Percentiles rank a stretch among this genome's conserved stretches.
Evolutionary conservation across 2,888 invertebrate species (phyloP).

Genomic region (Platycheirus rosarum): DNA sequence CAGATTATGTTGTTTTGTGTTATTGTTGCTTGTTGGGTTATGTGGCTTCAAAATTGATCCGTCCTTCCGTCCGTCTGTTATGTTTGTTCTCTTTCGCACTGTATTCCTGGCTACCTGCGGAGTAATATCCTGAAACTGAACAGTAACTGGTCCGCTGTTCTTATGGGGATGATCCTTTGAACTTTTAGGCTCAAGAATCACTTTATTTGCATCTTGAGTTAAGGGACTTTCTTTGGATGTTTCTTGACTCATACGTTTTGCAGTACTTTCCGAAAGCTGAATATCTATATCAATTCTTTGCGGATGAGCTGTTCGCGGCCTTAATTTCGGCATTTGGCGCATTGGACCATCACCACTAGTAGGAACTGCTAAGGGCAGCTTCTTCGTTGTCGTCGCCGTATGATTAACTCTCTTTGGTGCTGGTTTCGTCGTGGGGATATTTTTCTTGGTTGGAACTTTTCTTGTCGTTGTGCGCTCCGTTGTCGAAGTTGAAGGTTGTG

Average conservation of each 20-base stretch:
- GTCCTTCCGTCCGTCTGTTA: not conserved
- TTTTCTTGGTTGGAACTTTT: not conserved
- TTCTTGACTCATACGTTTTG: slow-evolving; percentile 18
- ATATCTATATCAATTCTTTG: slow-evolving; percentile 34
- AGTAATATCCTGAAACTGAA: slow-evolving; percentile 51
- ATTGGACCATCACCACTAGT: not conserved
- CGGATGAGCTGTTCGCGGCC: slow-evolving; percentile 9
- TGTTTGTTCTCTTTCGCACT: slow-evolving; percentile 1
- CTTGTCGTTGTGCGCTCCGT: too few species aligned
- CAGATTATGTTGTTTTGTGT: too few species aligned
- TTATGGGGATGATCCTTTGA: too few species aligned
- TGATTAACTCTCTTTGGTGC: too few species aligned
- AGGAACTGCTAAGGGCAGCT: too few species aligned
- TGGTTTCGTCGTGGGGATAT: too few species aligned
- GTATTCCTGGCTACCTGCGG: slow-evolving; percentile 53
- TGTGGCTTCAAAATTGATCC: not conserved
- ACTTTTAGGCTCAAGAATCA: too few species aligned
- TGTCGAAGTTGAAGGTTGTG: not conserved
- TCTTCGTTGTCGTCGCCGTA: too few species aligned
- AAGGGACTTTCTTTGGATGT: too few species aligned
- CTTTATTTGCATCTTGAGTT: too few species aligned
- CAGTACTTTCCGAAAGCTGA: slow-evolving; percentile 25
- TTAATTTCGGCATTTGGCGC: slow-evolving; percentile 7
- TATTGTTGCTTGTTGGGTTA: too few species aligned
- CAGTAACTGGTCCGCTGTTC: too few species aligned